Evolutionary conservation across 2,797 vertebrate species (phyloP).

Genomic region (Nasua narica): DNA sequence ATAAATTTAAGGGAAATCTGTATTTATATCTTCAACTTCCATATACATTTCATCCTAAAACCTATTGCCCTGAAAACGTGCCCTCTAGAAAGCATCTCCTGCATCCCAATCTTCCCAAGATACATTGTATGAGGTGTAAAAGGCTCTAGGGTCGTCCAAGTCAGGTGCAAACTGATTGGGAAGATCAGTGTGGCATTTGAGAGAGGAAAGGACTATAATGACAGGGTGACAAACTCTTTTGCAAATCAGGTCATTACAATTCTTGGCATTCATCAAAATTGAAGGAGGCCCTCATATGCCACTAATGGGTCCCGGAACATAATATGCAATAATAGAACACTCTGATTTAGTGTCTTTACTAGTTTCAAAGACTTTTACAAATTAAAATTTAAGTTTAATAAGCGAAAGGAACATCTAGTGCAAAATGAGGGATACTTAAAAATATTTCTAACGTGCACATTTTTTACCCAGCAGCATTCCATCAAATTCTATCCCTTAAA

Average conservation of each 20-base stretch:
- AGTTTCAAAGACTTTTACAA: background rate
- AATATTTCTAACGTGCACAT: conserved; percentile 15
- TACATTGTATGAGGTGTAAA: background rate
- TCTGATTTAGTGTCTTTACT: background rate
- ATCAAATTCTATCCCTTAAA: background rate
- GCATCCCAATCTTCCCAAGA: background rate
- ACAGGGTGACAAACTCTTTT: background rate
- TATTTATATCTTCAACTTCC: background rate
- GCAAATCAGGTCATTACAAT: background rate
- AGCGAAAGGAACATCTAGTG: background rate
- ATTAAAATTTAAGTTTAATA: background rate
- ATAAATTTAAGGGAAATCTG: background rate
- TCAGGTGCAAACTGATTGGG: background rate
- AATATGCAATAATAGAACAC: background rate
- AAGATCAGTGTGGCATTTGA: background rate
- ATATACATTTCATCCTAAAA: background rate
- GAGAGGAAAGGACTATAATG: background rate
- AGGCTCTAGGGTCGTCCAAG: background rate
- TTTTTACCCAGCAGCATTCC: background rate
- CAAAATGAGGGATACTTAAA: conserved; percentile 6
- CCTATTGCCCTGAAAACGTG: background rate
- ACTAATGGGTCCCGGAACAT: background rate
- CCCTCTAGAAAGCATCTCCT: background rate
- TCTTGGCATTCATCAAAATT: background rate
- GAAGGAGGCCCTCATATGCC: background rate